Evolutionary conservation across 2,113 vertebrate genomes (phyloP).

Genomic region (Silurus asotus): DNA sequence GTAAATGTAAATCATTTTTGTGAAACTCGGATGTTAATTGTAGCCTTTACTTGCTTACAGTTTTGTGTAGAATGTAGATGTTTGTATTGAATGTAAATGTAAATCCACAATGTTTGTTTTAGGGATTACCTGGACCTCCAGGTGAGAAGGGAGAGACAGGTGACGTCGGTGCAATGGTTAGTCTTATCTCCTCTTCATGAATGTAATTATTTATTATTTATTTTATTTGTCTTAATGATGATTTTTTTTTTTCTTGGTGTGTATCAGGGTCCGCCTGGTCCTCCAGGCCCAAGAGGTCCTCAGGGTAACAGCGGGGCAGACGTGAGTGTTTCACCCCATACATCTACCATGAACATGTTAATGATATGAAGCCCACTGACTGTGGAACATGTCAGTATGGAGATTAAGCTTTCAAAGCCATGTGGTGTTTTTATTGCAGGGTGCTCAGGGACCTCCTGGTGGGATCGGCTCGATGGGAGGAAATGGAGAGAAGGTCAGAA

Average conservation of each 20-base stretch:
- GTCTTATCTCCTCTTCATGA: slow-evolving; percentile 32
- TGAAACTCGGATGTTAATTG: background rate
- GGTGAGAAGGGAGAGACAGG: slow-evolving; percentile 98
- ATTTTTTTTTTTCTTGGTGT: background rate
- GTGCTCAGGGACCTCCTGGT: slow-evolving; percentile 91
- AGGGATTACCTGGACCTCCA: slow-evolving; percentile 95
- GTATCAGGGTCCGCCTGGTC: slow-evolving; percentile 91
- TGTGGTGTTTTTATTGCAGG: slow-evolving; percentile 67
- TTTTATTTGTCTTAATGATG: background rate
- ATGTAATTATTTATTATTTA: background rate
- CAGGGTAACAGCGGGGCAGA: slow-evolving; percentile 90
- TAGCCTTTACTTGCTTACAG: background rate
- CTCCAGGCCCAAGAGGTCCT: slow-evolving; percentile 94
- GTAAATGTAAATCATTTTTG: background rate
- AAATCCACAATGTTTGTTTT: background rate
- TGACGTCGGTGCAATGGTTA: slow-evolving; percentile 95
- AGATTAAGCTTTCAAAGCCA: no score
- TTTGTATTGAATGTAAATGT: background rate
- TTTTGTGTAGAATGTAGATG: background rate
- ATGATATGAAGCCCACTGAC: background rate
- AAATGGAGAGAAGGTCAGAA: slow-evolving; percentile 90
- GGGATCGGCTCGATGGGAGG: slow-evolving; percentile 87
- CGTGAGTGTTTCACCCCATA: slow-evolving; percentile 73
- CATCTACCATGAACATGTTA: background rate
- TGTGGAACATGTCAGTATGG: background rate